Base-by-base conservation (phyloP, 2,888 invertebrate genomes). In the Pachydiplax longipennis region DNA sequence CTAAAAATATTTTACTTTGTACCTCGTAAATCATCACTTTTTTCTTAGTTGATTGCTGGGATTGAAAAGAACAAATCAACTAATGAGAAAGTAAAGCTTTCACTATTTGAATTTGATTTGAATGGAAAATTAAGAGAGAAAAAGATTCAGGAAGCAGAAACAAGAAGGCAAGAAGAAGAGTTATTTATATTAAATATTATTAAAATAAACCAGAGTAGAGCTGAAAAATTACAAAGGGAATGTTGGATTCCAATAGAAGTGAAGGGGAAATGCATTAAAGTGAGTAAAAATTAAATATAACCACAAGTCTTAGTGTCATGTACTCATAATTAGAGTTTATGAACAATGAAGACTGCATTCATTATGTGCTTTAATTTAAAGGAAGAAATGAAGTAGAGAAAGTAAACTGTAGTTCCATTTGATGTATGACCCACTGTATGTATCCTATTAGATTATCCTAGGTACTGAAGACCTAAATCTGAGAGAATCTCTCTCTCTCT, bases 201-300 rank as follows among this genome's bases (percentile, higher is more conserved):
- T 90, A 93, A 92, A 0, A 95, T 95, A 0, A 95, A 95, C 92
- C 95, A 96, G 92, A 94, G 94, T 82, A 95, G 96, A 80, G 94
- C 95, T 0, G 93, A 93, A 3, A 95, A 95, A 95, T 95, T 97
- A 91, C 95, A 95, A 92, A 92, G 92, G 5, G 94, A 93, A 0
- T 96, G 95, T 92, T 96, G 96, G 96, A 95, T 96, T 92, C 93
- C 94, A 12, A 96, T 96, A 94, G 93, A 93, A n/a, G 93, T 95
- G 2, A 94, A 95, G 4, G 91, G 91, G 15, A 91, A 91, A 40
- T 90, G 90, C 81, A 91, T 92, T 1, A 92, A 92, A 91, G 92
- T 92, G 80, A n/a, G 90, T 31, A n/a, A 53, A 8, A 10, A n/a
- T n/a, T 0, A 40, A 2, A 40, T 40, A 40, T 5, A 40, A 6